Conservation (phyloP, 2,888 invertebrate species). For the Idaea straminata region DNA sequence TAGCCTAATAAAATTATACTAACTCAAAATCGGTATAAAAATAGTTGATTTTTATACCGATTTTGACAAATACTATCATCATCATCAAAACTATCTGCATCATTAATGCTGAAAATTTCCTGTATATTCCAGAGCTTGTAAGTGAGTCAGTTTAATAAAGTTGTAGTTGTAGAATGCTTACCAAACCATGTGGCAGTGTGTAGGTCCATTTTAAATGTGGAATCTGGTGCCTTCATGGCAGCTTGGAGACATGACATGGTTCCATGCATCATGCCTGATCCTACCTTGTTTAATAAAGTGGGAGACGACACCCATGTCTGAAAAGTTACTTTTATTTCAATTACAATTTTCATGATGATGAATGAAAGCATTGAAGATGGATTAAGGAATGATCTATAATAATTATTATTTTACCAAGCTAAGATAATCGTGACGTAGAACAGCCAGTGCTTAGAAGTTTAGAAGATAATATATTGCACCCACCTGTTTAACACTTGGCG, state of each 20-base stretch:
- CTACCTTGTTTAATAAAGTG: slow-evolving; percentile 47
- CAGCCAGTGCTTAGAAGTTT: too few species aligned
- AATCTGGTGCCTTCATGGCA: slow-evolving; percentile 60
- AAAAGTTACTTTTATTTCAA: neutral
- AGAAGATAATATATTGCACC: neutral
- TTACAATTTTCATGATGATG: too few species aligned
- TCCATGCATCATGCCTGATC: slow-evolving; percentile 55
- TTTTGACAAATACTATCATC: too few species aligned
- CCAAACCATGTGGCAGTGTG: slow-evolving; percentile 77
- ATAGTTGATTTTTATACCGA: too few species aligned
- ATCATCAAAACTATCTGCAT: too few species aligned
- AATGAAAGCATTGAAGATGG: neutral
- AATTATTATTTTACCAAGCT: too few species aligned
- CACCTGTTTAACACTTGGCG: neutral
- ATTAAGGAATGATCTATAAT: too few species aligned
- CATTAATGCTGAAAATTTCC: too few species aligned
- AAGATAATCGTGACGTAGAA: too few species aligned
- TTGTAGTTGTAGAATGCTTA: slow-evolving; percentile 22
- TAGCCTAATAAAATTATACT: too few species aligned
- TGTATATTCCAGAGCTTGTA: too few species aligned
- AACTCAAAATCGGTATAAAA: too few species aligned
- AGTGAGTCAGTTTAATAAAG: neutral
- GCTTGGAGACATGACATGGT: slow-evolving; percentile 79
- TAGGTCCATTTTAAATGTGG: slow-evolving; percentile 52
- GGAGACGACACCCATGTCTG: slow-evolving; percentile 1